Conservation (phyloP, 2,888 invertebrate genomes). For the Calameuta idolon region DNA sequence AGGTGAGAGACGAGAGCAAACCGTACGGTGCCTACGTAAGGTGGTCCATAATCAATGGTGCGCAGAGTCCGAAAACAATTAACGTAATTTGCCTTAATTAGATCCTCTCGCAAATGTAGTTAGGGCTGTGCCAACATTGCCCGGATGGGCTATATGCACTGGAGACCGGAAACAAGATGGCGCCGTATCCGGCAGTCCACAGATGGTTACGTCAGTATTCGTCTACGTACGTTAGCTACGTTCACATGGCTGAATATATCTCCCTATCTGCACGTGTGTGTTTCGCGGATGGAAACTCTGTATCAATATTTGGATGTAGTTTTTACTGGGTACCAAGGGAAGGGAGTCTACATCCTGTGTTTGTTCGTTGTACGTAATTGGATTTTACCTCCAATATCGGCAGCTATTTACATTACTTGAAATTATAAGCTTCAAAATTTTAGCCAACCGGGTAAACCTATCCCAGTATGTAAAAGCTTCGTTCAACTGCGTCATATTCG, state of each 20-base stretch:
- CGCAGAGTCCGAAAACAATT: slow-evolving; percentile 18
- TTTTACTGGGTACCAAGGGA: slow-evolving; percentile 47
- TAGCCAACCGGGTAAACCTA: neutral
- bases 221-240: too few species aligned
- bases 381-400: slow-evolving; percentile 38
- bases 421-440: slow-evolving; percentile 1
- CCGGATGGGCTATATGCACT: slow-evolving; percentile 16
- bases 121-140: slow-evolving; percentile 31
- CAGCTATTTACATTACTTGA: slow-evolving; percentile 10
- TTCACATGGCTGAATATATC: too few species aligned
- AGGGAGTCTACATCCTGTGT: slow-evolving; percentile 52
- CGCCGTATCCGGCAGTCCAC: slow-evolving; percentile 37
- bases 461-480: neutral
- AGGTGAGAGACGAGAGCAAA: too few species aligned
- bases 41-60: neutral
- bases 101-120: slow-evolving; percentile 41
- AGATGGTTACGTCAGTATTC: too few species aligned
- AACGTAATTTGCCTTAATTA: slow-evolving; percentile 43
- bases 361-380: slow-evolving; percentile 53
- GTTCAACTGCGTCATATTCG: neutral
- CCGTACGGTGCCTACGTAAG: too few species aligned
- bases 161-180: slow-evolving; percentile 47
- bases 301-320: slow-evolving; percentile 56
- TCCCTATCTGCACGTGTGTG: slow-evolving; percentile 13
- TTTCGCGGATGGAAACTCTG: slow-evolving; percentile 36